Conservation (phyloP, 2,888 invertebrate genomes). For the Tiphia femorata region DNA sequence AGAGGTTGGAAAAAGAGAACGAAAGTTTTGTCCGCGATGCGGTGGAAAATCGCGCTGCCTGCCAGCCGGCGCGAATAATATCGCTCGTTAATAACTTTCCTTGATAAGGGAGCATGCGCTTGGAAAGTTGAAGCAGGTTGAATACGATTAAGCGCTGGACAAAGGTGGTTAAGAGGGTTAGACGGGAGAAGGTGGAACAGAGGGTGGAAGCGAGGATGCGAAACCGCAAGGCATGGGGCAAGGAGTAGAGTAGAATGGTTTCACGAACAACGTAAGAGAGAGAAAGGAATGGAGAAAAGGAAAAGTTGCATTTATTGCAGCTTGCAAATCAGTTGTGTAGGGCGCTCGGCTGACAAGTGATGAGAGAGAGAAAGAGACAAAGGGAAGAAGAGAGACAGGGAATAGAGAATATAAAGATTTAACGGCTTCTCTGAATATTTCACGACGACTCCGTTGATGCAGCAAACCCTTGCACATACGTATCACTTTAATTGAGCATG, state of each 20-base stretch:
- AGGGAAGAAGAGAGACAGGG: constrained; percentile 32
- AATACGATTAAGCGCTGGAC: constrained; percentile 18
- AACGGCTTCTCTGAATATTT: constrained; percentile 45
- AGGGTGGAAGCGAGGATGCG: not conserved
- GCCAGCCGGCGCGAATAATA: constrained; percentile 14
- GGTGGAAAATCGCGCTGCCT: constrained; percentile 2
- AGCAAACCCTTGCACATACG: constrained; percentile 31
- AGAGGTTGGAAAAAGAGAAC: not conserved
- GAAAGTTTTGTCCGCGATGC: not conserved
- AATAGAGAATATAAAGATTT: constrained; percentile 46
- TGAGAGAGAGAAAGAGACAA: constrained; percentile 15
- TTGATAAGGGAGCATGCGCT: constrained; percentile 11
- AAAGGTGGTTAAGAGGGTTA: not conserved
- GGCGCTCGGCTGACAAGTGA: too few relatives aligned
- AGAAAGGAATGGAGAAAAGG: too few relatives aligned
- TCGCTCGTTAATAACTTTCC: constrained; percentile 32
- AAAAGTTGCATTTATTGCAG: too few relatives aligned
- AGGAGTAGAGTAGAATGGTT: too few relatives aligned
- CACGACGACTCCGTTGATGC: constrained; percentile 27
- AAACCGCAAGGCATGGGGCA: not conserved
- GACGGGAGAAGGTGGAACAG: not conserved
- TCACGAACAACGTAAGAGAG: too few relatives aligned
- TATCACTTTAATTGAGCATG: constrained; percentile 41
- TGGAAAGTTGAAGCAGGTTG: constrained; percentile 9
- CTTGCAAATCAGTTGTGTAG: too few relatives aligned